Conservation (phyloP, 2,797 vertebrate species). For the Geotrypetes seraphini region DNA sequence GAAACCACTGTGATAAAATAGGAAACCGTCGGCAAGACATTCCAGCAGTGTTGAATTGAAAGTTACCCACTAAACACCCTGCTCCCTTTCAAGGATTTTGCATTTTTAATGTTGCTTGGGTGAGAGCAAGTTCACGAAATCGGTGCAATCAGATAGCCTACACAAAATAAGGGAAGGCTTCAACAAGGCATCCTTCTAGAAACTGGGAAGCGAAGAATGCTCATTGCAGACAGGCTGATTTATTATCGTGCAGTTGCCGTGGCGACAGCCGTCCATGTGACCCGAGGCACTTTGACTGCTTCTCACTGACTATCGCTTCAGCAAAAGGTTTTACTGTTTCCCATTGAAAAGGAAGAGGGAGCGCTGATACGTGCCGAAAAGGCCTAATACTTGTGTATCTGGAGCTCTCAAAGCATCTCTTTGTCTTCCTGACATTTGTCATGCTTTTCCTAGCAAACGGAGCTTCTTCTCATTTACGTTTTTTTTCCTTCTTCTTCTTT, state of each 20-base stretch:
- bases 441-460: conserved; percentile 39
- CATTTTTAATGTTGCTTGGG: no score
- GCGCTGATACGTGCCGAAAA: conserved; percentile 51
- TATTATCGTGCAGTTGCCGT: conserved; percentile 68
- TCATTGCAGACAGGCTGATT: conserved; percentile 64
- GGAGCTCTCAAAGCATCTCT: conserved; percentile 40
- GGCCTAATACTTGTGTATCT: conserved; percentile 40
- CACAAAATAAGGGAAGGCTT: conserved; percentile 27
- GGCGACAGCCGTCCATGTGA: conserved; percentile 65
- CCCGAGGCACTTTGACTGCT: conserved; percentile 52
- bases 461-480: conserved; percentile 19
- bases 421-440: conserved; percentile 40
- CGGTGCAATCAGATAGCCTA: conserved; percentile 32
- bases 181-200: conserved; percentile 39
- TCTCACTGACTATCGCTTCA: conserved; percentile 49
- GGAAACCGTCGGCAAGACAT: neutral
- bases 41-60: conserved; percentile 31
- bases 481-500: conserved; percentile 35
- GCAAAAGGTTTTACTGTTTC: conserved; percentile 51
- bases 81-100: no score
- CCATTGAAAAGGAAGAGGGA: conserved; percentile 33
- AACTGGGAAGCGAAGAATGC: conserved; percentile 57
- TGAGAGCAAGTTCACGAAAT: conserved; percentile 18
- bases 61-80: no score
- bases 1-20: conserved; percentile 10